Evolutionary conservation across 2,797 vertebrate species (phyloP).

Genomic region (Bradypus variegatus): DNA sequence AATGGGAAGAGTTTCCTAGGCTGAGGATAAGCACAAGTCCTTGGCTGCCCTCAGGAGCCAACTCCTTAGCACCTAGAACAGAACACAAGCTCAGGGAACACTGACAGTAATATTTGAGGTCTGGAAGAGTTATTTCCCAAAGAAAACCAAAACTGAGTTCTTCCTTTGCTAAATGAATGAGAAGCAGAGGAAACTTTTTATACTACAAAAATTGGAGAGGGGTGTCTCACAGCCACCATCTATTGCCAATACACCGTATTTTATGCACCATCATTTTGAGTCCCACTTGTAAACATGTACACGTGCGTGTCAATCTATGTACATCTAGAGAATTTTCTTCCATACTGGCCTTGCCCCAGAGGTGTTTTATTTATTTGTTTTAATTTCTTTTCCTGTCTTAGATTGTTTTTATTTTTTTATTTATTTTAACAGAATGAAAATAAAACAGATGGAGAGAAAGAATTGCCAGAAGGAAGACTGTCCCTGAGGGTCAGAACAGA

Average conservation of each 20-base stretch:
- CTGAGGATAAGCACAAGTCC: background rate
- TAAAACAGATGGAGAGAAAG: slow-evolving; percentile 46
- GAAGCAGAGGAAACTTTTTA: background rate
- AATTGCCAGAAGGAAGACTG: slow-evolving; percentile 31
- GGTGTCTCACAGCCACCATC: background rate
- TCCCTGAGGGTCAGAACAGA: slow-evolving; percentile 30
- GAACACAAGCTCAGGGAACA: background rate
- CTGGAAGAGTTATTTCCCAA: background rate
- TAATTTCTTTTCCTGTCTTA: slow-evolving; percentile 32
- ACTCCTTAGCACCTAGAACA: background rate
- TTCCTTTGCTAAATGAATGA: background rate
- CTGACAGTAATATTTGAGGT: background rate
- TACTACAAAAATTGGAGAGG: background rate
- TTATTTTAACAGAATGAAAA: background rate
- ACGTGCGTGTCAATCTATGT: background rate
- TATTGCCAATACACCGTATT: background rate
- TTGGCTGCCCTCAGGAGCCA: background rate
- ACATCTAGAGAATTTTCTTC: background rate
- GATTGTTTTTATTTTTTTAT: background rate
- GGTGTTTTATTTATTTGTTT: background rate
- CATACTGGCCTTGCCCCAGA: background rate
- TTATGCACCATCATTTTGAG: background rate
- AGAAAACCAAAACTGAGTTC: background rate
- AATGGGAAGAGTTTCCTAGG: background rate
- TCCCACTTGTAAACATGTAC: background rate